phyloP scores from a whole-genome alignment of 1,140 invertebrate genomes.

The Sminthurides bifidus region DNA sequence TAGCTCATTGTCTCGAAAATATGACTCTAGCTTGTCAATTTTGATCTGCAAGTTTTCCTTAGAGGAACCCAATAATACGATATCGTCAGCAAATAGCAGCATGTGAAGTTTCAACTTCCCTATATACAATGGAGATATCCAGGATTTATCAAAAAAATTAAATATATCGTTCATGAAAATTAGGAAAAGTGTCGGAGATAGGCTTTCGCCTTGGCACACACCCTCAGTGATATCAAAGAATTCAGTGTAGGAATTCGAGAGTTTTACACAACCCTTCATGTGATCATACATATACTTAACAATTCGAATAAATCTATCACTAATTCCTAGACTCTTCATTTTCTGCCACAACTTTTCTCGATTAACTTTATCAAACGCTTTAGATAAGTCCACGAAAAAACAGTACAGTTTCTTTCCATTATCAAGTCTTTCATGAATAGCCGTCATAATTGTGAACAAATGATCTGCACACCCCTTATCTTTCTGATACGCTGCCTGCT shows the following conservation, averaged over 20 bases:
- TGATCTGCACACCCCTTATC: conserved; percentile 9
- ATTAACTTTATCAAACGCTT: no score
- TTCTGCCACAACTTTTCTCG: conserved; percentile 6
- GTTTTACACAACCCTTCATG: neutral
- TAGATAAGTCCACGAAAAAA: conserved; percentile 6
- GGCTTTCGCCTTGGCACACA: conserved; percentile 11
- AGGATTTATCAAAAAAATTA: no score
- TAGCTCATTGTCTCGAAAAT: conserved; percentile 17
- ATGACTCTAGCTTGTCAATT: neutral
- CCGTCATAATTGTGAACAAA: no score
- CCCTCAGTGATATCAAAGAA: neutral
- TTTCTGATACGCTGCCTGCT: conserved; percentile 4
- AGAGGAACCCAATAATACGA: neutral
- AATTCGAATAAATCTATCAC: neutral
- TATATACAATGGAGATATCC: no score
- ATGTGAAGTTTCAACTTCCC: neutral
- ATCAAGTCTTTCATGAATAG: conserved; percentile 1
- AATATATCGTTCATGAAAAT: conserved; percentile 9
- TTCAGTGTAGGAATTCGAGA: neutral
- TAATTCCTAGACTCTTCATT: neutral
- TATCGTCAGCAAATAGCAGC: conserved; percentile 4
- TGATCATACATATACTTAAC: neutral
- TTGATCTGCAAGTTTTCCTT: neutral
- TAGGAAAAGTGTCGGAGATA: conserved; percentile 5
- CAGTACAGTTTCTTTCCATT: no score